These are phyloP conservation scores for Polyodon spathula DNA, from an alignment of 2,113 vertebrate genomes.

Conservation along the genomic window DNA sequence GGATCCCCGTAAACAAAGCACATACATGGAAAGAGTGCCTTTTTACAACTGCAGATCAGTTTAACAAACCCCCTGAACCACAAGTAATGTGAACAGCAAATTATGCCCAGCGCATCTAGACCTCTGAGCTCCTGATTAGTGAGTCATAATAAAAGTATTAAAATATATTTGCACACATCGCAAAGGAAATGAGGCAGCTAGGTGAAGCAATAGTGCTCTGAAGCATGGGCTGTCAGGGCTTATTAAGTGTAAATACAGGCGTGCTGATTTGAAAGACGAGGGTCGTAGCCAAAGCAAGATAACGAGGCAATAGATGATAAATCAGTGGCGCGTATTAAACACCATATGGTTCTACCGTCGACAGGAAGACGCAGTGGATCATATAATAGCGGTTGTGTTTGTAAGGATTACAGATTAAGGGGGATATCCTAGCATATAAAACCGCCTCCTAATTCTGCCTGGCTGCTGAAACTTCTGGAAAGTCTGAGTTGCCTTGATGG, in stretches of 20 bases:
- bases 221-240: conserved; percentile 34
- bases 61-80: conserved; percentile 57
- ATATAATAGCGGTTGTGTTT: conserved; percentile 29
- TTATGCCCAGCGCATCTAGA: conserved; percentile 15
- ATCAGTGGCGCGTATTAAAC: conserved; percentile 30
- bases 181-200: conserved; percentile 41
- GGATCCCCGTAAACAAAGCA: conserved; percentile 14
- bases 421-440: conserved; percentile 22
- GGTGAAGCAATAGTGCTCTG: conserved; percentile 20
- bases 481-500: too few relatives aligned
- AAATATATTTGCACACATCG: conserved; percentile 43
- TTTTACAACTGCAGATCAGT: conserved; percentile 29
- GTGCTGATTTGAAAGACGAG: conserved; percentile 30
- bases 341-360: conserved; percentile 49
- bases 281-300: conserved; percentile 38
- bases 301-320: conserved; percentile 34
- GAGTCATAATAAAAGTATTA: conserved; percentile 55
- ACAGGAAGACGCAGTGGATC: conserved; percentile 31
- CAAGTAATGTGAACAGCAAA: conserved; percentile 43
- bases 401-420: conserved; percentile 32
- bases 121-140: conserved; percentile 43
- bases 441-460: too few relatives aligned
- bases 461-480: too few relatives aligned
- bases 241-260: conserved; percentile 43
- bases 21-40: conserved; percentile 18